Evolutionary conservation across 2,113 vertebrate genomes (phyloP).

Genomic region (Ochotona curzoniae): DNA sequence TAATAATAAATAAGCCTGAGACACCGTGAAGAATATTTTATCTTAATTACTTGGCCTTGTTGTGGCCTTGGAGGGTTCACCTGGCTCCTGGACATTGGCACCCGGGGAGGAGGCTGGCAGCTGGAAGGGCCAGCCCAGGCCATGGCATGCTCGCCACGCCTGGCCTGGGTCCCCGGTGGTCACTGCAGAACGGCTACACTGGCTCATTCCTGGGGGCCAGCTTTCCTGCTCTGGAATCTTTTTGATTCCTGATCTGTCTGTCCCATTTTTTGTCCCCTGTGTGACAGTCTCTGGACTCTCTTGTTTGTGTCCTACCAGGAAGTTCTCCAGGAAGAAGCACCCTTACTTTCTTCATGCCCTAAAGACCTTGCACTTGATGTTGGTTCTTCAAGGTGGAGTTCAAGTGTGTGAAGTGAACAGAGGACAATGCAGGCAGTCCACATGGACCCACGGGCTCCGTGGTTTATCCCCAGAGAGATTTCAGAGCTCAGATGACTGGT

Average conservation of each 20-base stretch:
- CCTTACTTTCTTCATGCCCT: fast-evolving
- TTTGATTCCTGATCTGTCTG: constrained; percentile 47
- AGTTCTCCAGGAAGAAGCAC: neutral
- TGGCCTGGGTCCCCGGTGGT: constrained; percentile 68
- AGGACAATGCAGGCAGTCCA: no score
- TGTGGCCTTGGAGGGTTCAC: constrained; percentile 2
- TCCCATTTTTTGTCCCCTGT: constrained; percentile 13
- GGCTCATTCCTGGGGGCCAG: no score
- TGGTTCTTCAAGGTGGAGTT: neutral
- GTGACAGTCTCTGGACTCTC: neutral
- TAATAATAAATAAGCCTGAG: neutral
- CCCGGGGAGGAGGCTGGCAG: constrained; percentile 13
- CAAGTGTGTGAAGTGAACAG: neutral
- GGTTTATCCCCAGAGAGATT: neutral
- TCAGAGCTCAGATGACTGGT: neutral
- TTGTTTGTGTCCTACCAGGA: neutral
- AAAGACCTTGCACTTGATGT: fast-evolving
- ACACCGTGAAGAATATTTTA: constrained; percentile 66
- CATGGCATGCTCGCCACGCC: neutral
- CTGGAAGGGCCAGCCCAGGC: constrained; percentile 26
- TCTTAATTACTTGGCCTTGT: constrained; percentile 67
- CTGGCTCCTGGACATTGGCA: constrained; percentile 47
- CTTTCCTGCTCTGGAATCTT: neutral
- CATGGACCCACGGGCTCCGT: neutral
- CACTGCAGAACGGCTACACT: neutral